Percentiles rank a stretch among this genome's conserved stretches.
These are phyloP conservation scores for Baronia brevicornis DNA, from an alignment of 2,888 invertebrate genomes.

Conservation along the genomic window DNA sequence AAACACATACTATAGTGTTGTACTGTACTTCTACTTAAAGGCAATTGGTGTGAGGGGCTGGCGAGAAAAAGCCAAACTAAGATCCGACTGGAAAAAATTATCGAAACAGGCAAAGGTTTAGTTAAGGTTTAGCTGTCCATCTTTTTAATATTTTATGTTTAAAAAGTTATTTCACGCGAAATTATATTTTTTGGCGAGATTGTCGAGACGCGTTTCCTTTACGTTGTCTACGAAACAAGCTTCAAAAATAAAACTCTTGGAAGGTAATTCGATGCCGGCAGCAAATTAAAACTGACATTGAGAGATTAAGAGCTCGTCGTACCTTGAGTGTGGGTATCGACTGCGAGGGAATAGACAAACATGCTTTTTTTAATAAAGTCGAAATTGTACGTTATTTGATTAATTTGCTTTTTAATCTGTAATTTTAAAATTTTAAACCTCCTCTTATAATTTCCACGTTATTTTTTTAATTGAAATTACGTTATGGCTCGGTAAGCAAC, in stretches of 20 bases:
- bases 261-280: slow-evolving; percentile 65
- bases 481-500: too few species aligned
- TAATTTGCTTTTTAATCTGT: slow-evolving; percentile 18
- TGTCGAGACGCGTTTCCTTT: slow-evolving; percentile 64
- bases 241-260: slow-evolving; percentile 66
- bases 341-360: slow-evolving; percentile 34
- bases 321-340: slow-evolving; percentile 49
- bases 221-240: slow-evolving; percentile 42
- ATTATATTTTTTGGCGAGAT: slow-evolving; percentile 37
- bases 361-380: slow-evolving; percentile 29
- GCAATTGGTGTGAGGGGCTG: too few species aligned
- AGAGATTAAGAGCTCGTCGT: slow-evolving; percentile 65
- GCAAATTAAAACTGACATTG: slow-evolving; percentile 73
- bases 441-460: slow-evolving; percentile 1
- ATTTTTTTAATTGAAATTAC: too few species aligned
- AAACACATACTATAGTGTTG: too few species aligned
- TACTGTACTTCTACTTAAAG: too few species aligned
- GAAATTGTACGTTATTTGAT: slow-evolving; percentile 38
- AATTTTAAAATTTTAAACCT: neutral
- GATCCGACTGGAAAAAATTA: too few species aligned
- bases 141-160: slow-evolving; percentile 9
- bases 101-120: too few species aligned
- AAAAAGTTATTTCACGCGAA: slow-evolving; percentile 31
- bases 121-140: too few species aligned
- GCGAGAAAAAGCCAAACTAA: too few species aligned